Conservation (phyloP, 2,113 vertebrate species). For the Takifugu flavidus region DNA sequence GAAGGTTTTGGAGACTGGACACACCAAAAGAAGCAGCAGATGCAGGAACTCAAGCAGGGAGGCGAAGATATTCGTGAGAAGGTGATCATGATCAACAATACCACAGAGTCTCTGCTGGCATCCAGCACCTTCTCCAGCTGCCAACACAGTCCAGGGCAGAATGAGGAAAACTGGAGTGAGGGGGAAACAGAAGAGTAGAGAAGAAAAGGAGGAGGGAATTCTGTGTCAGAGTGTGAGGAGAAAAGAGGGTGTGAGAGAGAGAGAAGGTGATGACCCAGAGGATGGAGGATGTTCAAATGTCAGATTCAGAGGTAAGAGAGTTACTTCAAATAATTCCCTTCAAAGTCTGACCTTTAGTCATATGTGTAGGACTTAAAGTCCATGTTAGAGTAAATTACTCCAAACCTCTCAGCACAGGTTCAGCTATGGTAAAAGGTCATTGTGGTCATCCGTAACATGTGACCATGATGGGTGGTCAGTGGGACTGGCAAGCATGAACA, state of each 20-base stretch:
- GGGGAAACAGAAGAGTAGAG: conserved; percentile 76
- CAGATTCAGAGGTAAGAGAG: conserved; percentile 57
- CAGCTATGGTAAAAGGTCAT: too few species aligned
- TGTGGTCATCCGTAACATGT: too few species aligned
- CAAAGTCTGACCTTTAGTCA: neutral
- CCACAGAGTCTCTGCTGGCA: neutral
- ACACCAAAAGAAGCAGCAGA: conserved; percentile 75
- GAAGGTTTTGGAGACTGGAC: conserved; percentile 96
- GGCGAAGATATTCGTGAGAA: conserved; percentile 39
- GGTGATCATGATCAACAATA: conserved; percentile 15
- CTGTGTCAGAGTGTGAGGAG: too few species aligned
- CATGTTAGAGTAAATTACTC: too few species aligned
- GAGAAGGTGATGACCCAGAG: conserved; percentile 26
- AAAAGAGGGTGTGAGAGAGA: too few species aligned
- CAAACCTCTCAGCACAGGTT: too few species aligned
- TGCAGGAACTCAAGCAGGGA: conserved; percentile 53
- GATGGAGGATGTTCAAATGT: conserved; percentile 72
- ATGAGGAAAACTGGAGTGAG: conserved; percentile 49
- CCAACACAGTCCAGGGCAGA: conserved; percentile 36
- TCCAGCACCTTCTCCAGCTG: neutral
- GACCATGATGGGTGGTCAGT: too few species aligned
- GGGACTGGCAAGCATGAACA: too few species aligned
- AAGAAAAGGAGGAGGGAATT: conserved; percentile 71
- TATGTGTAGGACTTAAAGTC: too few species aligned
- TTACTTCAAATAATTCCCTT: conserved; percentile 57